These are phyloP conservation scores for Actinemys pallida DNA, from an alignment of 2,113 vertebrate genomes.

Conservation along the genomic window DNA sequence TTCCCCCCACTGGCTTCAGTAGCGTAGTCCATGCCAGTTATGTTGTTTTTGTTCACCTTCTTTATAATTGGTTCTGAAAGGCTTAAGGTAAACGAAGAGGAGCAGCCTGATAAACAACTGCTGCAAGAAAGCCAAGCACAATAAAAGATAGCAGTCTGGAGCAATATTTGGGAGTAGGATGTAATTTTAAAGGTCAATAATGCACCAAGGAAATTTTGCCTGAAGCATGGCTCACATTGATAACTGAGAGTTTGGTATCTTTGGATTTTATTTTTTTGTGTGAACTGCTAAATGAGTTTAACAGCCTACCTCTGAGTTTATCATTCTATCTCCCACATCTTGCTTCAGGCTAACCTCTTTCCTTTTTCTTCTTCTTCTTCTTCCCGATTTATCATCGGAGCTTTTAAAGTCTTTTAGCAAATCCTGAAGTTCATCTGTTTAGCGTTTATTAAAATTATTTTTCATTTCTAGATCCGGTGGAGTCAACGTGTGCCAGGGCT, in stretches of 20 bases:
- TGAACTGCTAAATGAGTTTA: constrained; percentile 24
- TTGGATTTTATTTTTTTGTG: neutral
- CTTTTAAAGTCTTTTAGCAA: neutral
- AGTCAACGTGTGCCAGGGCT: neutral
- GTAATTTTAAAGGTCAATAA: constrained; percentile 75
- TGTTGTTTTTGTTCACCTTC: constrained; percentile 28
- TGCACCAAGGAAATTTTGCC: constrained; percentile 28
- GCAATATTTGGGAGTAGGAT: constrained; percentile 57
- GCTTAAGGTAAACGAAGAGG: constrained; percentile 65
- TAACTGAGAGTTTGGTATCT: neutral
- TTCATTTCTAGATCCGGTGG: neutral
- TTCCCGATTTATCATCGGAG: neutral
- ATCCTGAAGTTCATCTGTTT: neutral
- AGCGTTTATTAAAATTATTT: neutral
- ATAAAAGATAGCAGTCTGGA: constrained; percentile 59
- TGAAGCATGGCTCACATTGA: constrained; percentile 24
- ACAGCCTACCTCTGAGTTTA: neutral
- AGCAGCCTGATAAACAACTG: constrained; percentile 62
- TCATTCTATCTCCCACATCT: neutral
- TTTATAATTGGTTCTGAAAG: constrained; percentile 63
- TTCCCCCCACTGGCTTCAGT: neutral
- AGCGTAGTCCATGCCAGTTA: neutral
- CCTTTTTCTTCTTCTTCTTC: accelerated
- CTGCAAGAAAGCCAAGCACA: constrained; percentile 60
- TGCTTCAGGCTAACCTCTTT: neutral